Evolutionary conservation across 2,888 invertebrate species (phyloP).

Genomic region (Cancer borealis): DNA sequence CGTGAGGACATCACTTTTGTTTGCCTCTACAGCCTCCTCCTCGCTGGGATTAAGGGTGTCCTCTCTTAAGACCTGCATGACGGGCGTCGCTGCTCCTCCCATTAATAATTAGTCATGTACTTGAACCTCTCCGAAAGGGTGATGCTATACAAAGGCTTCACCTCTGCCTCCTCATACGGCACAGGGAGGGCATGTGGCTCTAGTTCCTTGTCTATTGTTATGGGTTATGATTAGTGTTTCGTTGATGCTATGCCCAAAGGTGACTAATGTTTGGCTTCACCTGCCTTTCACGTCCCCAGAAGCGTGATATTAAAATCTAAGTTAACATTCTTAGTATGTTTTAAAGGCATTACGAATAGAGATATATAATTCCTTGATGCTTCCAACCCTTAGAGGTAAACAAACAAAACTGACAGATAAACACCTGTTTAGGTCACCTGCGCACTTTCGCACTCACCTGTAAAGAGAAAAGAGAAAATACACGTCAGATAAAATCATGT

Average conservation of each 20-base stretch:
- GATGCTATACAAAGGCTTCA: background rate
- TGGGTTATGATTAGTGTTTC: background rate
- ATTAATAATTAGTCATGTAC: too few relatives aligned
- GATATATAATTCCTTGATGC: slow-evolving; percentile 16
- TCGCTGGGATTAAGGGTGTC: background rate
- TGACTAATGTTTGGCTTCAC: background rate
- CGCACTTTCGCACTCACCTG: slow-evolving; percentile 4
- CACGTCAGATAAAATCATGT: background rate
- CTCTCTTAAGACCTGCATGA: background rate
- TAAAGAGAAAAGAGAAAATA: background rate
- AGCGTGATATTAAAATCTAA: background rate
- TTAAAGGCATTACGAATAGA: background rate
- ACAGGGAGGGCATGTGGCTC: background rate
- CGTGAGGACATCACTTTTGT: background rate
- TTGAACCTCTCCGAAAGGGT: background rate
- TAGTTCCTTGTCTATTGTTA: background rate
- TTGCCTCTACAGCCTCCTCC: background rate
- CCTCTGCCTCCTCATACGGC: slow-evolving; percentile 7
- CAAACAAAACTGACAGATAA: background rate
- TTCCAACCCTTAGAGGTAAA: background rate
- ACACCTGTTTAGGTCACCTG: slow-evolving; percentile 16
- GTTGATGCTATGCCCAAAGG: background rate
- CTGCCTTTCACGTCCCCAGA: slow-evolving; percentile 20
- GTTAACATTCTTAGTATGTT: background rate
- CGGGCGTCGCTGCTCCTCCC: background rate